Evolutionary conservation across 2,797 vertebrate genomes (phyloP).

Genomic region (Alosa sapidissima): DNA sequence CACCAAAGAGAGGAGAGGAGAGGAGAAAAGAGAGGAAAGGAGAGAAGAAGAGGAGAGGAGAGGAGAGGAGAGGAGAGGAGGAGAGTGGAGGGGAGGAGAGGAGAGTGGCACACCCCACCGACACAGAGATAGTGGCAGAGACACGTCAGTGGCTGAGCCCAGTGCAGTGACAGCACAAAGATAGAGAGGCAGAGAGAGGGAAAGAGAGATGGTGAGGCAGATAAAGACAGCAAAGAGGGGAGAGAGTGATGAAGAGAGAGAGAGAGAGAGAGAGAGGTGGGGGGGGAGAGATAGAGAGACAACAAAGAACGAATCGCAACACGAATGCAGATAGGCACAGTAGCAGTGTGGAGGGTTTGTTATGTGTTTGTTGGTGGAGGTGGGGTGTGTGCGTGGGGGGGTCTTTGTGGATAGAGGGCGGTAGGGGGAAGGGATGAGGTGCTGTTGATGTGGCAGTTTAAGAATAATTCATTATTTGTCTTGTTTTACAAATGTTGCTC

Average conservation of each 20-base stretch:
- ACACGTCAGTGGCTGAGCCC: slow-evolving; percentile 43
- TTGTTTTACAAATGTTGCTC: slow-evolving; percentile 63
- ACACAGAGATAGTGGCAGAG: slow-evolving; percentile 52
- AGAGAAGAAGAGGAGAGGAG: background rate
- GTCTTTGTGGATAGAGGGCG: background rate
- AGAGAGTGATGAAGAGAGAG: slow-evolving; percentile 53
- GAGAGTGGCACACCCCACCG: slow-evolving; percentile 36
- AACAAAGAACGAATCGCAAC: slow-evolving; percentile 44
- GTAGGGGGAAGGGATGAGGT: background rate
- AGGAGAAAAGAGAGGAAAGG: background rate
- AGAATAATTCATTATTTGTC: slow-evolving; percentile 65
- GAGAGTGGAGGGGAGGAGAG: background rate
- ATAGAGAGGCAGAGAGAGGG: slow-evolving; percentile 57
- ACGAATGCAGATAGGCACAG: slow-evolving; percentile 55
- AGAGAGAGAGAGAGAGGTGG: slow-evolving; percentile 43
- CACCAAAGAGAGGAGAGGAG: background rate
- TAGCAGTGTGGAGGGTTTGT: slow-evolving; percentile 33
- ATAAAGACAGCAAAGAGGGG: slow-evolving; percentile 49
- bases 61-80: background rate
- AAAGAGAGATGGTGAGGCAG: slow-evolving; percentile 51
- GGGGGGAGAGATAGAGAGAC: slow-evolving; percentile 27
- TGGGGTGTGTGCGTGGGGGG: background rate
- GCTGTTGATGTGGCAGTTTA: slow-evolving; percentile 39
- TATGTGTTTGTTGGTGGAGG: background rate
- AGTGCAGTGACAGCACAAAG: slow-evolving; percentile 54